These are phyloP conservation scores for Parochlus steinenii DNA, from an alignment of 2,888 invertebrate genomes.

Conservation along the genomic window DNA sequence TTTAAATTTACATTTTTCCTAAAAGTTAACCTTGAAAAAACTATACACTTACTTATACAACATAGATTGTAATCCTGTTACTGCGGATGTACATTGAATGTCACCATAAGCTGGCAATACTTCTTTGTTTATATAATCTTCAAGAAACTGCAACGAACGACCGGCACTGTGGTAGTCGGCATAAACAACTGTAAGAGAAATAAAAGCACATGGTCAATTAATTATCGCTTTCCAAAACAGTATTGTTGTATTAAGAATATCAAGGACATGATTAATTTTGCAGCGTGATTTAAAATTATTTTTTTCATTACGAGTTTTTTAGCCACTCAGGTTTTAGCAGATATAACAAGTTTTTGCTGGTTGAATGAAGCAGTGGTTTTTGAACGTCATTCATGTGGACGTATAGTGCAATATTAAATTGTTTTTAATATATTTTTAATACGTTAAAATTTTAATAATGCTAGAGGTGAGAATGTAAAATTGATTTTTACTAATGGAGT, in stretches of 20 bases:
- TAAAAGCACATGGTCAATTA: slow-evolving; percentile 14
- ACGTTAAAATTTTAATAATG: too few relatives aligned
- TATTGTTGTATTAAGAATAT: slow-evolving; percentile 1
- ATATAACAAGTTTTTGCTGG: too few relatives aligned
- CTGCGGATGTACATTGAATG: slow-evolving; percentile 47
- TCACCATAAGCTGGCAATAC: slow-evolving; percentile 75
- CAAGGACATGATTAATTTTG: too few relatives aligned
- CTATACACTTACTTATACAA: slow-evolving; percentile 50
- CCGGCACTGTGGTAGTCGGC: slow-evolving; percentile 82
- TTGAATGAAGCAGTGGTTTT: too few relatives aligned
- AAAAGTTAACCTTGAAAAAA: neutral
- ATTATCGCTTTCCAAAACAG: slow-evolving; percentile 5
- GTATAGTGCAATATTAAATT: too few relatives aligned
- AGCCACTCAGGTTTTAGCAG: too few relatives aligned
- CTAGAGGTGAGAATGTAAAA: too few relatives aligned
- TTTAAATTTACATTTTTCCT: neutral
- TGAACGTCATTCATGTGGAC: too few relatives aligned
- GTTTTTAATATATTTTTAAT: too few relatives aligned
- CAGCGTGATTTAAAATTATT: too few relatives aligned
- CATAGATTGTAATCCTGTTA: slow-evolving; percentile 75
- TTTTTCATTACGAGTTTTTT: too few relatives aligned
- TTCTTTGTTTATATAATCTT: slow-evolving; percentile 62
- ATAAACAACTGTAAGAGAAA: slow-evolving; percentile 52
- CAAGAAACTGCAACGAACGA: slow-evolving; percentile 64
- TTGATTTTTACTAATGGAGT: too few relatives aligned